Base-by-base conservation (phyloP, 37 sponge, comb jelly and placozoan species). In the Oopsacas minuta region DNA sequence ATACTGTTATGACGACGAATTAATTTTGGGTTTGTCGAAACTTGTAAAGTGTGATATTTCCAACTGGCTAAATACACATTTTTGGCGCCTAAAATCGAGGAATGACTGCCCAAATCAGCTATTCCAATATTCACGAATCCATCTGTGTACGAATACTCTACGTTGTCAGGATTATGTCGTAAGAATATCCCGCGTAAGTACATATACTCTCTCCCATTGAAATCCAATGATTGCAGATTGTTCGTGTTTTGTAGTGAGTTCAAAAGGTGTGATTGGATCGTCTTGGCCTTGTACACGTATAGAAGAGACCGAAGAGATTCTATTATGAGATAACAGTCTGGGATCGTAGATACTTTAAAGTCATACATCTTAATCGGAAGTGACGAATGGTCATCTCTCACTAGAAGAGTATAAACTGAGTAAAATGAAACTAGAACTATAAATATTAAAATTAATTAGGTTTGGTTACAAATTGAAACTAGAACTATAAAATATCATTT, bases 261-360 rank as follows among this genome's bases (percentile, higher is more conserved):
- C 75, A 61, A 61, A 3, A 61, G 22, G 28, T 61, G 75, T 12
- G 75, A 61, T 61, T 61, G 75, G 22, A 61, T 61, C 1, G 75
- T 25, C 30, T 61, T 61, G 75, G 75, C 75, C 22, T 61, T 61
- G 75, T 20, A 61, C 7, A 61, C 75, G 75, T 61, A 61, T 10
- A 61, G 22, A 3, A 61, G 75, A 61, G 75, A 61, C 5, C 75
- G 20, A n/a, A 61, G 75, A 20, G 28, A 3, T 61, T 61, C 75
- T 10, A 61, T 61, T 61, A 61, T 61, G 17, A 61, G 22, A n/a
- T 61, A 61, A n/a, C 75, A 61, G 75, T 61, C 75, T 32, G 75
- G 75, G 28, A 61, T 61, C 3, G 32, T 20, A n/a, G 75, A n/a
- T 32, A 61, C 75, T 61, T 61, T 61, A 34, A 61, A 61, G 30